A percentile compares a stretch with the other conserved stretches of the same genome.
Conservation (phyloP, 1,140 invertebrate genomes). For the Anastrepha ludens region DNA sequence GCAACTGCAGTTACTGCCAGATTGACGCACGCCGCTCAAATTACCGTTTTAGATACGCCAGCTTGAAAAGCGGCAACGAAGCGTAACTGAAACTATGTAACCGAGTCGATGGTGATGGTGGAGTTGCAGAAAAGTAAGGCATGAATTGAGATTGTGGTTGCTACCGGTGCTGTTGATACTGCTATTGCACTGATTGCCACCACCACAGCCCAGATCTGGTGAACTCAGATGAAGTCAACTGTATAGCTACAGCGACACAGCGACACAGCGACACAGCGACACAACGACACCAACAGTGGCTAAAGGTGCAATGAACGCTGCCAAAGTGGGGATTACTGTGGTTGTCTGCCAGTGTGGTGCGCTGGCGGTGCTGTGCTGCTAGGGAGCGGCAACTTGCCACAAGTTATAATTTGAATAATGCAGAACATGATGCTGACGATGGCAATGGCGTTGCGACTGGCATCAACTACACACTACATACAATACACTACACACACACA, state of each 20-base stretch:
- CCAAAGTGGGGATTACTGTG: background rate
- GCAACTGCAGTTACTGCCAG: background rate
- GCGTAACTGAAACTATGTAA: slow-evolving; percentile 33
- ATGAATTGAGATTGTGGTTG: background rate
- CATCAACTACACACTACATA: background rate
- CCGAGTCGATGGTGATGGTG: background rate
- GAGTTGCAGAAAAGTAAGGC: background rate
- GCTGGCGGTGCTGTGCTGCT: background rate
- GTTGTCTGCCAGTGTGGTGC: background rate
- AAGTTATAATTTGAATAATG: slow-evolving; percentile 43
- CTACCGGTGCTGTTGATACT: too few relatives aligned
- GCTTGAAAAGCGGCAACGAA: background rate
- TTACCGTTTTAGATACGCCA: background rate
- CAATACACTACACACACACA: background rate
- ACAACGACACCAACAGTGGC: background rate
- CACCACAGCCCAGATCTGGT: background rate
- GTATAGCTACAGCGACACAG: background rate
- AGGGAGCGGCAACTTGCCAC: background rate
- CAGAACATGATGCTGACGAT: background rate
- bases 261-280: background rate
- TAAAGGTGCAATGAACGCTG: slow-evolving; percentile 30
- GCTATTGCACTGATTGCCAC: slow-evolving; percentile 25
- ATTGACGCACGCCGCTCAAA: background rate
- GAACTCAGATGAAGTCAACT: too few relatives aligned
- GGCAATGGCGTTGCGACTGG: background rate